A percentile compares a stretch with the other conserved stretches of the same genome.
phyloP scores from a whole-genome alignment of 2,797 vertebrate genomes.

The Florisuga fusca region DNA sequence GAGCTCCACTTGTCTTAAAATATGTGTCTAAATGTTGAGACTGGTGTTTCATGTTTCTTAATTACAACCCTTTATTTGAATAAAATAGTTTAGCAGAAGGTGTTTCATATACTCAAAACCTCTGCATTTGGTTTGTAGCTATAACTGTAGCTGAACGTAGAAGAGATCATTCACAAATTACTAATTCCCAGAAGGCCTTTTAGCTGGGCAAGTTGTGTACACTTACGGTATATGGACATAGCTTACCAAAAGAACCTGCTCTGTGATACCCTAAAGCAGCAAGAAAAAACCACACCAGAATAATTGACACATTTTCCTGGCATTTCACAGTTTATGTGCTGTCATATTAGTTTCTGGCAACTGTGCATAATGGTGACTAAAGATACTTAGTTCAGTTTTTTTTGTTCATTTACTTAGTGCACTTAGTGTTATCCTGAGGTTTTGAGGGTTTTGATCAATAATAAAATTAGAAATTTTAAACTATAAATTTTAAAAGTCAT shows the following conservation, averaged over 20 bases:
- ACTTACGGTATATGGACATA: neutral
- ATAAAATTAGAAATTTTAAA: neutral
- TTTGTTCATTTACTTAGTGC: neutral
- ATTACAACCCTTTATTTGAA: neutral
- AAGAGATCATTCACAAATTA: slow-evolving; percentile 9
- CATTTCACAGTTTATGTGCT: slow-evolving; percentile 50
- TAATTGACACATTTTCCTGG: slow-evolving; percentile 27
- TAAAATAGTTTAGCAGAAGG: neutral
- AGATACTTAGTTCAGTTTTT: neutral
- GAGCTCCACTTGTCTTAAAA: neutral
- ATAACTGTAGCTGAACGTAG: slow-evolving; percentile 26
- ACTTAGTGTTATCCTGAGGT: neutral
- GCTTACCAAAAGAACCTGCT: slow-evolving; percentile 49
- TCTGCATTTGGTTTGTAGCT: neutral
- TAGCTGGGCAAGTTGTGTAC: slow-evolving; percentile 10
- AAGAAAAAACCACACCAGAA: slow-evolving; percentile 44
- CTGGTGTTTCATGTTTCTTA: neutral
- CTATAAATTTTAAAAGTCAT: neutral
- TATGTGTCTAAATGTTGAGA: neutral
- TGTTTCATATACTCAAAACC: neutral
- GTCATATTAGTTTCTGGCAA: slow-evolving; percentile 28
- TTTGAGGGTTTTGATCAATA: neutral
- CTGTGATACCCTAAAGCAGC: slow-evolving; percentile 11
- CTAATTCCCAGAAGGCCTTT: slow-evolving; percentile 31
- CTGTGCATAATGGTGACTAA: neutral